phyloP scores from a whole-genome alignment of 2,113 vertebrate species.

The Scalopus aquaticus region DNA sequence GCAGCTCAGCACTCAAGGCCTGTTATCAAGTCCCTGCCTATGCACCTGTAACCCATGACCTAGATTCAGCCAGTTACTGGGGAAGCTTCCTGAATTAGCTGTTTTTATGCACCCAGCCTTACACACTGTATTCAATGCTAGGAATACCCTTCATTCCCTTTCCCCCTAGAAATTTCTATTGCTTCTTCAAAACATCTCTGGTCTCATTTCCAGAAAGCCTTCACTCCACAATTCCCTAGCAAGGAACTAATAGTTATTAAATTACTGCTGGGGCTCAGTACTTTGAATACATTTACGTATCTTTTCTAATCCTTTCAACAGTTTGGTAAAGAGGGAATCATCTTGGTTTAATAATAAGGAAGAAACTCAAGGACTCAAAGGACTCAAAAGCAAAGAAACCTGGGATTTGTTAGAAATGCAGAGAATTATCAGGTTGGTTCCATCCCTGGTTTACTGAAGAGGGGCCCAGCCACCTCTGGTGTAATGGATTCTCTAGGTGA shows the following conservation, averaged over 20 bases:
- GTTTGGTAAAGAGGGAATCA: not conserved
- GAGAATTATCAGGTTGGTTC: not conserved
- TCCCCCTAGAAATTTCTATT: not conserved
- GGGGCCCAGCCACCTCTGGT: not conserved
- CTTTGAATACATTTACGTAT: not conserved
- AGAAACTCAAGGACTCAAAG: too few species aligned
- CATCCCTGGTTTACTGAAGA: not conserved
- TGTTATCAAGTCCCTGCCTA: not conserved
- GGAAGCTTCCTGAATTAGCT: not conserved
- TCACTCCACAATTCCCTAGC: not conserved
- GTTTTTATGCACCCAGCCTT: not conserved
- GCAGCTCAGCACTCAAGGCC: not conserved
- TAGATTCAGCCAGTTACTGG: not conserved
- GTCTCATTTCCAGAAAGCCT: not conserved
- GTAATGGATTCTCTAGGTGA: not conserved
- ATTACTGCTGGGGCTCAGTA: not conserved
- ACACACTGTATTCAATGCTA: not conserved
- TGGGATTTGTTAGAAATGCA: not conserved
- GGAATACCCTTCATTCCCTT: not conserved
- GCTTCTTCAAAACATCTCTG: not conserved
- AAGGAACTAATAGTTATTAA: not conserved
- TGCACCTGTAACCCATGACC: not conserved
- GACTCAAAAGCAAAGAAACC: not conserved
- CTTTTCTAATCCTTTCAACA: not conserved
- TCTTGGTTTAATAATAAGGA: not conserved